Evolutionary conservation across 2,113 vertebrate species (phyloP), one percentile per base, ranked within the genome.

Genomic region (Pycnonotus jocosus): DNA sequence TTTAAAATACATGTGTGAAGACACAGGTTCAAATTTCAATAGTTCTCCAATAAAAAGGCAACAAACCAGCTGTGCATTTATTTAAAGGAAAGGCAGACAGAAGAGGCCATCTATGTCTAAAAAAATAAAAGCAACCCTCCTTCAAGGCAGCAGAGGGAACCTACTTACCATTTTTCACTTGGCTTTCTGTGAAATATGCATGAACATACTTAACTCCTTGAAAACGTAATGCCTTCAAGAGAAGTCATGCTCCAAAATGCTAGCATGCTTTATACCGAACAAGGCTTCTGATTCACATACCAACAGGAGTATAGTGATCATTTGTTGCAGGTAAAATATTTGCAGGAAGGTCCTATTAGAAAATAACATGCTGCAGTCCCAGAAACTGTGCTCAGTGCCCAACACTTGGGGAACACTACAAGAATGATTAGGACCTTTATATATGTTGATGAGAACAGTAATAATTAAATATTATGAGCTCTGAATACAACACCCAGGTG

Each of bases 121-220:
- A 58, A 58, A 54, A 40, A 60, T 40, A 65, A 15, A 48, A 58
- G 66, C 87, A 96, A 95, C 53, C 11, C 81, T 88, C 79, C 65
- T 80, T 70, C 82, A 42, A 71, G 86, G 85, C 90, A 97, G 88
- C 88, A 96, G 93, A 92, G 92, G 83, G 92, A 91, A 93, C 92
- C 86, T 96, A 90, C 21, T 82, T 50, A 62, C 86, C 96, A 88
- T 44, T 96, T 96, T 97, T 96, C 65, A 79, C 54, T 70, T 50
- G 38, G 60, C 30, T 92, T 30, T 17, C 50, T 85, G 47, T 42
- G 50, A 90, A 71, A 78, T 24, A 27, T 51, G 42, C 38, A 45
- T 18, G 33, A 87, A 64, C 47, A 47, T 12, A 58, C 38, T 91
- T 68, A 91, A 40, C 28, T 81, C 78, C 54, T 82, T 71, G 54